These are phyloP conservation scores for Cheilosia pagana DNA, from an alignment of 2,888 invertebrate genomes.

Conservation along the genomic window DNA sequence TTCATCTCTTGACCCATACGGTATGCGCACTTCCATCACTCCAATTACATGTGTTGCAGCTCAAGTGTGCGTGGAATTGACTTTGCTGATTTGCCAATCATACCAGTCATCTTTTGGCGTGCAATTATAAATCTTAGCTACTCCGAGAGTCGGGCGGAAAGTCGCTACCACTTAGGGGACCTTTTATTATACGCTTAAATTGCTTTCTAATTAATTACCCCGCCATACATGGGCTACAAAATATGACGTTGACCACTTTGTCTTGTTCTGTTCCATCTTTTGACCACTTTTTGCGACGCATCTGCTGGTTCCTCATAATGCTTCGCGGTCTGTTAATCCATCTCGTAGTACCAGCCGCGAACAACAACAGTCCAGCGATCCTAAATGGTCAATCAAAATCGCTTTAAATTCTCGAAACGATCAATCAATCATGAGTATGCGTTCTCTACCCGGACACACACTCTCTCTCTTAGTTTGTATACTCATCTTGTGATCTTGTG, in stretches of 20 bases:
- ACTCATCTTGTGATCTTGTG: slow-evolving; percentile 55
- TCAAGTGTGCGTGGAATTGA: slow-evolving; percentile 61
- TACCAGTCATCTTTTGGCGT: slow-evolving; percentile 64
- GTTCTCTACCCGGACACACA: slow-evolving; percentile 14
- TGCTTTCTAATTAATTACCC: slow-evolving; percentile 73
- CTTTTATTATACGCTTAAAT: slow-evolving; percentile 68
- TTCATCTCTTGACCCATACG: slow-evolving; percentile 29
- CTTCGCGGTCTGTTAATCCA: slow-evolving; percentile 52
- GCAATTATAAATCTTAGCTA: slow-evolving; percentile 68
- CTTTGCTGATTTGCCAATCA: slow-evolving; percentile 62
- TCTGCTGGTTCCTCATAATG: slow-evolving; percentile 37
- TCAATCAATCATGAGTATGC: slow-evolving; percentile 73
- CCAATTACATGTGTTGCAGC: slow-evolving; percentile 35
- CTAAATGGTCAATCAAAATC: slow-evolving; percentile 75
- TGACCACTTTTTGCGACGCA: slow-evolving; percentile 12
- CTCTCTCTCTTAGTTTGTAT: slow-evolving; percentile 7
- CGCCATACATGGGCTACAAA: slow-evolving; percentile 44
- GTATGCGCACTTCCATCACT: slow-evolving; percentile 47
- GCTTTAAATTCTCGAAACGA: slow-evolving; percentile 73
- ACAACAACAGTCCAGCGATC: slow-evolving; percentile 40
- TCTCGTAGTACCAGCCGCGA: slow-evolving; percentile 20
- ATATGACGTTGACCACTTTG: slow-evolving; percentile 65
- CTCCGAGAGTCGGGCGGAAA: not conserved
- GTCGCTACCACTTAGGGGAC: slow-evolving; percentile 23
- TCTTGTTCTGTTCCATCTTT: slow-evolving; percentile 39